Evolutionary conservation across 2,888 invertebrate genomes (phyloP).

Genomic region (Panorpa germanica): DNA sequence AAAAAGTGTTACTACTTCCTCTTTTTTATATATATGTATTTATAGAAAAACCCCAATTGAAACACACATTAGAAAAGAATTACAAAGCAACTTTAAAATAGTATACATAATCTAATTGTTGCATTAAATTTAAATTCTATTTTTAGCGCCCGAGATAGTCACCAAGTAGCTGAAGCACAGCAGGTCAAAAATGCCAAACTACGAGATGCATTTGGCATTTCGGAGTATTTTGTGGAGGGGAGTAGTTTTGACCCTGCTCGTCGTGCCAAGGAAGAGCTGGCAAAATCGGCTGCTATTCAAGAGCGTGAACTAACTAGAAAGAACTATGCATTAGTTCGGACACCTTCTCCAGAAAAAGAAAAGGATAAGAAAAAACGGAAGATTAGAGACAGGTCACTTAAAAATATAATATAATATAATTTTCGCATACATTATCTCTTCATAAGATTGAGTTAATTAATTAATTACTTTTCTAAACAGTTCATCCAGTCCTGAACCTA

Average conservation of each 20-base stretch:
- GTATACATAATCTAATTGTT: constrained; percentile 2
- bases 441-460: no score
- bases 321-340: constrained; percentile 55
- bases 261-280: constrained; percentile 27
- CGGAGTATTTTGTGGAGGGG: constrained; percentile 85
- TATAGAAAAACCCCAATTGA: constrained; percentile 11
- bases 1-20: no score
- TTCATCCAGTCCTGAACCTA: constrained; percentile 49
- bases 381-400: constrained; percentile 43
- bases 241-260: constrained; percentile 76
- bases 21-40: constrained; percentile 5
- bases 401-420: constrained; percentile 13
- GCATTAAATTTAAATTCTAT: constrained; percentile 5
- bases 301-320: constrained; percentile 27
- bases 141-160: constrained; percentile 78
- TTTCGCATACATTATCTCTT: constrained; percentile 5
- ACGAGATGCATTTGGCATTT: constrained; percentile 87
- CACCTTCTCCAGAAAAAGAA: constrained; percentile 46
- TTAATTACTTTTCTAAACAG: constrained; percentile 26
- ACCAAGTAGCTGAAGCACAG: constrained; percentile 90
- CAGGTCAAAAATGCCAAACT: constrained; percentile 87
- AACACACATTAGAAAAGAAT: constrained; percentile 9
- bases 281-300: constrained; percentile 26
- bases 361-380: constrained; percentile 52
- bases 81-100: constrained; percentile 6